Evolutionary conservation across 2,797 vertebrate species (phyloP), one percentile per base, ranked within the genome.

Genomic region (Phylloscopus collybita): DNA sequence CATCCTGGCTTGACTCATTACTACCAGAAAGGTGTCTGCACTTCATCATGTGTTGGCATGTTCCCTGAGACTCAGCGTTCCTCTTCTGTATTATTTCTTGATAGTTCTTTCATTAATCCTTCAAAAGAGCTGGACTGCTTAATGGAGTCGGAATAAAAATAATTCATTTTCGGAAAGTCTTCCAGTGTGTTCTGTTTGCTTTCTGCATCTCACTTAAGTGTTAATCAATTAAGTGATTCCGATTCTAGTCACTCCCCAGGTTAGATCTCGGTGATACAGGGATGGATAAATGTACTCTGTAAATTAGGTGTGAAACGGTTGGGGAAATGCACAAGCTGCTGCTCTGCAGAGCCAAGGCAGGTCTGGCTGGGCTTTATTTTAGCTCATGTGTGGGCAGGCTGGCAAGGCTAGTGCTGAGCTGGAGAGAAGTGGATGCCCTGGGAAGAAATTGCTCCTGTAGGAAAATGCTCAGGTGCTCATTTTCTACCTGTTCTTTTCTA

Each of bases 221-320:
- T 71, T 92, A 82, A 67, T 91, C 81, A 92, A 27, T 80, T 59
- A 94, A 85, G 53, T 60, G 75, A 66, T 93, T 94, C 51, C 72
- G 83, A 94, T 93, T 95, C 86, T 17, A 71, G 84, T 70, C 74
- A 62, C 47, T 76, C 62, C 45, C 56, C 84, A 49, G 71, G 81
- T 85, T 93, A 49, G 86, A 54, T 44, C 74, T 32, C 6, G 0
- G 36, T 0, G 2, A 27, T 71, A 53, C 0, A 2, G 49, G 80
- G 79, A 34, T 22, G 74, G 72, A 62, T 90, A 62, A 82, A 82
- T 61, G n/a, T 65, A 53, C 88, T 86, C 75, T 67, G 90, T 76
- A 90, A 94, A 90, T 91, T 73, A 90, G 80, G 92, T 94, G 88
- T 86, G 92, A 90, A 95, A 66, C 1, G 40, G 47, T n/a, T 76